Percentiles rank a stretch among this genome's conserved stretches.
phyloP scores from a whole-genome alignment of 92 coral and sea anemone species.

The Diadumene lineata region DNA sequence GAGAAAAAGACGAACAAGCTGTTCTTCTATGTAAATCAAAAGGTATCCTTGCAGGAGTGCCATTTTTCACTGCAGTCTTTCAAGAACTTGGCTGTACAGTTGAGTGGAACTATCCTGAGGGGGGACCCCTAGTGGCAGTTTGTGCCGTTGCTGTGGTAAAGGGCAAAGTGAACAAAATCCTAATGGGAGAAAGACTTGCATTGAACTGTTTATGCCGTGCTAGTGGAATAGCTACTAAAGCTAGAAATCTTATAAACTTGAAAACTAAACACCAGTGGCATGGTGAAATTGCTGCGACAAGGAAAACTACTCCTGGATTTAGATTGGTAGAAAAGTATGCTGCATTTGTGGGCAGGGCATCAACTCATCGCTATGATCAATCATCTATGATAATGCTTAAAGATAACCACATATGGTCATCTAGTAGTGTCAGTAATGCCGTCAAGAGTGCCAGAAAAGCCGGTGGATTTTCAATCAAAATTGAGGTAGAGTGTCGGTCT shows the following conservation, averaged over 20 bases:
- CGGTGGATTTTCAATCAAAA: conserved; percentile 92
- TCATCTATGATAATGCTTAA: conserved; percentile 97
- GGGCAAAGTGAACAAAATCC: conserved; percentile 85
- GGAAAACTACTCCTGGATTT: conserved; percentile 98
- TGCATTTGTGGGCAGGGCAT: conserved; percentile 85
- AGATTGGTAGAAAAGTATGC: conserved; percentile 95
- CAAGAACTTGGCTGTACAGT: conserved; percentile 90
- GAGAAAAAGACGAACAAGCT: conserved; percentile 82
- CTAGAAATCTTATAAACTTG: conserved; percentile 62
- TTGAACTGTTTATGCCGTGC: conserved; percentile 90
- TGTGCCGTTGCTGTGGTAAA: conserved; percentile 81
- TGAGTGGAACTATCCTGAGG: conserved; percentile 82
- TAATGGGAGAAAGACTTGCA: conserved; percentile 90
- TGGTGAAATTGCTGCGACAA: conserved; percentile 96
- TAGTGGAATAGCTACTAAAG: conserved; percentile 91
- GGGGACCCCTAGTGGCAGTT: conserved; percentile 63
- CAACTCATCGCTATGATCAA: conserved; percentile 92
- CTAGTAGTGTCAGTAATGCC: conserved; percentile 73
- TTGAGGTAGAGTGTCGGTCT: conserved; percentile 97
- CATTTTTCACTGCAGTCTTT: conserved; percentile 92
- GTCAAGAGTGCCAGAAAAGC: conserved; percentile 79
- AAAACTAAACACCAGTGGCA: conserved; percentile 70
- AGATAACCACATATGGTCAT: conserved; percentile 97
- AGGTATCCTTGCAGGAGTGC: conserved; percentile 93
- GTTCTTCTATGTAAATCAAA: conserved; percentile 85